Percentiles rank a stretch among this genome's conserved stretches.
Evolutionary conservation across 2,888 invertebrate genomes (phyloP).

Genomic region (Lithophane socia): DNA sequence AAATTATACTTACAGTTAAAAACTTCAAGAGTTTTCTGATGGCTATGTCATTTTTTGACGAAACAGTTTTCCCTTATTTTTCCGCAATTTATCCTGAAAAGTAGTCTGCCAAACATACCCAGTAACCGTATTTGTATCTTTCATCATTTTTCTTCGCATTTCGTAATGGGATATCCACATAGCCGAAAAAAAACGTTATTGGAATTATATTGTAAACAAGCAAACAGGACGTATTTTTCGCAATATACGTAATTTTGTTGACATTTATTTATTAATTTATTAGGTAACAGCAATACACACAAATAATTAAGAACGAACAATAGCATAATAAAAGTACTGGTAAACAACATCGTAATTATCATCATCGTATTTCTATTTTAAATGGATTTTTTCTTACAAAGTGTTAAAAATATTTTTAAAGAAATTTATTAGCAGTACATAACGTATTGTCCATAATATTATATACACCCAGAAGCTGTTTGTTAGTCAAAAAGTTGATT

Average conservation of each 20-base stretch:
- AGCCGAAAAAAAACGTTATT: constrained; percentile 28
- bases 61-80: constrained; percentile 3
- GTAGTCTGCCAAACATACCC: not conserved
- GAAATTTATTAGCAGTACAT: not conserved
- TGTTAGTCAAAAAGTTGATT: not conserved
- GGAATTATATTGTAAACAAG: constrained; percentile 27
- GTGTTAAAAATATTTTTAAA: not conserved
- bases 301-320: too few species aligned
- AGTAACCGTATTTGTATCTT: constrained; percentile 3
- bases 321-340: too few species aligned
- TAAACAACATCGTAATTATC: too few species aligned
- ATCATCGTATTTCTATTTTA: not conserved
- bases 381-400: not conserved
- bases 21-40: too few species aligned
- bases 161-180: constrained; percentile 28
- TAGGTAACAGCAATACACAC: too few species aligned
- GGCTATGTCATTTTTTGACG: not conserved
- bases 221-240: not conserved
- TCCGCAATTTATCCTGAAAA: constrained; percentile 7
- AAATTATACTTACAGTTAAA: not conserved
- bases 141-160: constrained; percentile 11
- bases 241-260: constrained; percentile 2
- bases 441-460: not conserved
- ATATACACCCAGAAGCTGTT: not conserved
- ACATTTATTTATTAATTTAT: not conserved